Base-by-base conservation (phyloP, 2,113 vertebrate species). In the Nannobrachium achirus region DNA sequence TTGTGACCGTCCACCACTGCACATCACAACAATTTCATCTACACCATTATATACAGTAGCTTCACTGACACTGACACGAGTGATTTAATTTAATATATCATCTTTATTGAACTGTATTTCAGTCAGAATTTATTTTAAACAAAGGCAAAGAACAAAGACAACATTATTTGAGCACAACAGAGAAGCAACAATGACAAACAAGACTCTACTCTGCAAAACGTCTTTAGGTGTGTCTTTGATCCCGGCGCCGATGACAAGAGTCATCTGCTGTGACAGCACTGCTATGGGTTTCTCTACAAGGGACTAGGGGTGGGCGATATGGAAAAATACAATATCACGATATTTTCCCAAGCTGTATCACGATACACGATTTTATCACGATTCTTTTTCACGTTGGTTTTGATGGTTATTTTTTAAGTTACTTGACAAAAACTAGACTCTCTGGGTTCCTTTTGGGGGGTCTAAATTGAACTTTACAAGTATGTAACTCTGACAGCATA, bases 61-160 rank as follows among this genome's bases (percentile, higher is more conserved):
- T 25, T 20, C 4, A 20, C 18, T 53, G 8, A 18, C 5, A 20
- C 14, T 52, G 13, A 53, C 5, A 13, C 33, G 53, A 4, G 8
- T 38, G 33, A 11, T 38, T 56, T n/a, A 56, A 56, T 9, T 71
- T 8, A 69, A 67, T 64, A 67, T 18, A 4, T 0, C 10, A 73
- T 76, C 68, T 39, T 56, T 5, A 84, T 89, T 84, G 60, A 79
- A 85, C 79, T 51, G 72, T 3, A 0, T 45, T 33, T 10, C 38
- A 42, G 11, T 5, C 55, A 14, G 16, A 56, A 66, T 56, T 1
- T 19, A 61, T 76, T 62, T 75, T 75, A 85, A 84, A 91, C 83
- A 44, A 61, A 66, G 33, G 80, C 58, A 77, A 84, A 60, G 80
- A 55, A 76, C 45, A 66, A 63, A 66, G 59, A 75, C 68, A 42